phyloP scores from a whole-genome alignment of 2,888 invertebrate genomes.

The Nemotelus nigrinus region DNA sequence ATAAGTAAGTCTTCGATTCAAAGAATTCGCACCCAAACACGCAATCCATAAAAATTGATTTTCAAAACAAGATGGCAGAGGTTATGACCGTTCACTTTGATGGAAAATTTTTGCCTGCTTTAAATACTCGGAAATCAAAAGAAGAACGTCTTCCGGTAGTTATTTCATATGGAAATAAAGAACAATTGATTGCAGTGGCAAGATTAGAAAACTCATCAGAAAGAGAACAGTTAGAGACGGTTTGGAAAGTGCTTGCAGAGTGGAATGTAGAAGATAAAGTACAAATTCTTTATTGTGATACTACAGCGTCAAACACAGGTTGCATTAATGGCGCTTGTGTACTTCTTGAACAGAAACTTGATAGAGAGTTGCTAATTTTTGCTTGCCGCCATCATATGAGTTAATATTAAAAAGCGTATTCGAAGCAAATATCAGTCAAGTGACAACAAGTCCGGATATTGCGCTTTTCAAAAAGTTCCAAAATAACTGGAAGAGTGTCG shows the following conservation, averaged over 20 bases:
- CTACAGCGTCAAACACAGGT: constrained; percentile 55
- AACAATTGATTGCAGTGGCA: constrained; percentile 56
- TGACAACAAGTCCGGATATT: constrained; percentile 53
- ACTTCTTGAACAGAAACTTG: constrained; percentile 52
- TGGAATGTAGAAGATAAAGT: constrained; percentile 52
- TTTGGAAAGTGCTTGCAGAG: constrained; percentile 51
- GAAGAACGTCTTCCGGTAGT: constrained; percentile 58
- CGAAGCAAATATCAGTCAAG: constrained; percentile 52
- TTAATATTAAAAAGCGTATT: constrained; percentile 52
- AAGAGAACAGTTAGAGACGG: no score
- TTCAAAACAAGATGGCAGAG: no score
- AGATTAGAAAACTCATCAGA: no score
- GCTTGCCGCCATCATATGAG: constrained; percentile 48
- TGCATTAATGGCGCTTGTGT: constrained; percentile 54
- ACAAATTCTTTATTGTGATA: no score
- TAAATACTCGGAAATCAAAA: no score
- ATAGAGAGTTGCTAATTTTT: constrained; percentile 47
- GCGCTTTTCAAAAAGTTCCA: constrained; percentile 52
- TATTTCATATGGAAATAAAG: constrained; percentile 56
- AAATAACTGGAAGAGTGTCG: no score
- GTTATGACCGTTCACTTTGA: no score
- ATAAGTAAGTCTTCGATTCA: no score
- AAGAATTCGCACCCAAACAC: no score
- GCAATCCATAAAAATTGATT: no score
- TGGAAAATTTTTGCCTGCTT: no score